Percentiles rank a stretch among this genome's conserved stretches.
These are phyloP conservation scores for Chauna torquata DNA, from an alignment of 2,113 vertebrate species.

Conservation along the genomic window DNA sequence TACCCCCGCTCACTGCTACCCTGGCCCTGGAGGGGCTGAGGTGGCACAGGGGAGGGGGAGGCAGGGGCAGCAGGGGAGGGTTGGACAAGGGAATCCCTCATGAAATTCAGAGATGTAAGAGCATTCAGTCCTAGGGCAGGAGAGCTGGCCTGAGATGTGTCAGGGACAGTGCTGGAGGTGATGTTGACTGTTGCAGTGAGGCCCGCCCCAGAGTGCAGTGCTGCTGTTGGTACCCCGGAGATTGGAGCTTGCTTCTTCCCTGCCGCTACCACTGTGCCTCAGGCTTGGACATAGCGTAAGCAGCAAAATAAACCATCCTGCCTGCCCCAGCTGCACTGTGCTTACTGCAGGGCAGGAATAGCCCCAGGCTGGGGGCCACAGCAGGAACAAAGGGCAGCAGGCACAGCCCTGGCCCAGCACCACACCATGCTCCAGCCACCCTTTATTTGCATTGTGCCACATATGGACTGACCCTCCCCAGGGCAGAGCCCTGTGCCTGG, in stretches of 20 bases:
- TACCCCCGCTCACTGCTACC: background rate
- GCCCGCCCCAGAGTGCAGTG: background rate
- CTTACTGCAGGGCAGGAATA: background rate
- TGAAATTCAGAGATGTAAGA: background rate
- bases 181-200: background rate
- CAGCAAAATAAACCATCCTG: conserved; percentile 50
- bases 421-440: background rate
- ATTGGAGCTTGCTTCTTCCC: conserved; percentile 6
- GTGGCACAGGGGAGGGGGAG: background rate
- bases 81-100: background rate
- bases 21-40: background rate
- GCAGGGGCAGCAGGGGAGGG: background rate
- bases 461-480: too few relatives aligned
- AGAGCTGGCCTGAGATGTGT: background rate
- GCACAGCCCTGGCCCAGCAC: background rate
- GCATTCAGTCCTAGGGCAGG: background rate
- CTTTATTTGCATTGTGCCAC: conserved; percentile 14
- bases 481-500: background rate
- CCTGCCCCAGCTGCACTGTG: background rate
- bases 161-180: background rate
- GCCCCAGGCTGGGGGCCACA: background rate
- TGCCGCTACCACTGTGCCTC: conserved; percentile 28
- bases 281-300: conserved; percentile 15
- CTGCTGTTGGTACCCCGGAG: background rate
- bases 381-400: background rate